Conservation (phyloP, 2,888 invertebrate genomes). For the Limenitis camilla region DNA sequence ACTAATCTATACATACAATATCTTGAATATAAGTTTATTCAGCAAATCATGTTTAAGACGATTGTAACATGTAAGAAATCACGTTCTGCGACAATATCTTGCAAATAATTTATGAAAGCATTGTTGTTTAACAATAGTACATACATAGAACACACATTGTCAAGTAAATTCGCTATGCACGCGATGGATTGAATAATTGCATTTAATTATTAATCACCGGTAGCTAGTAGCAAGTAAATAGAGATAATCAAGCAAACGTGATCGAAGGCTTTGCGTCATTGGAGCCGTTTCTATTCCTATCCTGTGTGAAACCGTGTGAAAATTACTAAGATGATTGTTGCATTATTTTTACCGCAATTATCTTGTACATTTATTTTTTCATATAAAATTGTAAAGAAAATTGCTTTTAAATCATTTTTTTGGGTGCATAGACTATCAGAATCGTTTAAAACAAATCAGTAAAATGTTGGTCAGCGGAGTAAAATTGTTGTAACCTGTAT, state of each 20-base stretch:
- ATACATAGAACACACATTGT: constrained; percentile 11
- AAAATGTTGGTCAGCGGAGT: no score
- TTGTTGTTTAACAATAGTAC: constrained; percentile 26
- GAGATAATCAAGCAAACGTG: constrained; percentile 1
- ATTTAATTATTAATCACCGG: constrained; percentile 15
- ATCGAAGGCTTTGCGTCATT: constrained; percentile 2
- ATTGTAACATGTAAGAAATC: constrained; percentile 16
- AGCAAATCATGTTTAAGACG: not conserved
- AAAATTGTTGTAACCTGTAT: not conserved
- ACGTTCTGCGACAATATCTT: constrained; percentile 22
- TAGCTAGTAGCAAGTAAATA: constrained; percentile 2
- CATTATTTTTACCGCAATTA: no score
- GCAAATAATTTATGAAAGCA: constrained; percentile 29
- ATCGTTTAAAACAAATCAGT: no score
- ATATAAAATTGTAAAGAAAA: no score
- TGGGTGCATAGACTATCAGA: no score
- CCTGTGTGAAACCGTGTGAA: not conserved
- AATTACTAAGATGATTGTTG: no score
- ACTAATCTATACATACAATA: no score
- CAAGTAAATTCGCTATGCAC: constrained; percentile 19
- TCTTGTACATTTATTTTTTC: no score
- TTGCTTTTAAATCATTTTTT: no score
- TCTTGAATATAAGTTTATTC: no score
- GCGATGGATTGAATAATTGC: constrained; percentile 17
- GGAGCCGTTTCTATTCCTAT: not conserved